Base-by-base conservation (phyloP, 2,113 vertebrate genomes). In the Menidia beryllina region DNA sequence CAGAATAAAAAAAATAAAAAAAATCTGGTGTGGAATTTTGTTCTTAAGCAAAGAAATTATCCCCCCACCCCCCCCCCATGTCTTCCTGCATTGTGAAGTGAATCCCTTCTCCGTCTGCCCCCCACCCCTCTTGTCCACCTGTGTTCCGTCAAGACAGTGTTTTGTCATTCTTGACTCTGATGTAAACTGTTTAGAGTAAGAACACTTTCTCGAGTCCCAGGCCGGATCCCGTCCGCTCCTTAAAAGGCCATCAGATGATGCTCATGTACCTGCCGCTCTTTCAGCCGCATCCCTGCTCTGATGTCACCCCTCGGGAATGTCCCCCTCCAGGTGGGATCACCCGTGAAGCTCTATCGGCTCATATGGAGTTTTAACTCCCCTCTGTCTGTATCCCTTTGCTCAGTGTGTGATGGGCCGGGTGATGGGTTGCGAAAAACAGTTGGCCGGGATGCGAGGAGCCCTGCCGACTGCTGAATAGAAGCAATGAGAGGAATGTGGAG, bases 181-280 rank as follows among this genome's bases (percentile, higher is more conserved):
- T 86, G 81, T 87, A 92, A 93, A 93, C 89, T 90, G 90, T 93
- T 93, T 93, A 89, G 75, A 91, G 65, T 54, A 74, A 55, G 61
- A 63, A 88, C 81, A 86, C 78, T 73, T 84, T 88, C 76, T 81
- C 75, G 71, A 53, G 66, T 57, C 84, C 75, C 54, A 57, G 50
- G 64, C 64, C 72, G 27, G 86, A 79, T 77, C 66, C 43, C 15
- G 30, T 75, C 52, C 71, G 56, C 84, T 90, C 93, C 93, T 90
- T 94, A 93, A 90, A 93, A 91, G 93, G 92, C 74, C 83, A 83
- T 72, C 5, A 27, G 67, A 72, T 63, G 41, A 62, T 21, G 19
- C 61, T 52, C 65, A 58, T 60, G 86, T 58, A 85, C 77, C 89
- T 77, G 84, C 62, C 74, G 26, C 39, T 73, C 66, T 63, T 19